Conservation (phyloP, 2,888 invertebrate genomes). For the Anthrax anthrax region DNA sequence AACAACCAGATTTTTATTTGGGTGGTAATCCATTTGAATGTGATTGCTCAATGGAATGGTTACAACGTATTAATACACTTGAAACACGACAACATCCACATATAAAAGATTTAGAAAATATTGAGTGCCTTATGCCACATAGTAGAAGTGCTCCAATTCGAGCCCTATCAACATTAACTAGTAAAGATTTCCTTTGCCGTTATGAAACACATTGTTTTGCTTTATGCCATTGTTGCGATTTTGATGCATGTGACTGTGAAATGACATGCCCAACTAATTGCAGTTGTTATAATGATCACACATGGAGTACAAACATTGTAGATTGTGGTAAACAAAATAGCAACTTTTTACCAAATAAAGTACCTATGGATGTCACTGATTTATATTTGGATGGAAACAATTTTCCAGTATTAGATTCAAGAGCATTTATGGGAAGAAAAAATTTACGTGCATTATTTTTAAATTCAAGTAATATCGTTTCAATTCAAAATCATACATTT, state of each 20-base stretch:
- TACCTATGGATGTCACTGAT: slow-evolving; percentile 91
- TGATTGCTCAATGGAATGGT: slow-evolving; percentile 92
- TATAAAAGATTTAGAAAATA: slow-evolving; percentile 77
- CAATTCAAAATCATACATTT: slow-evolving; percentile 81
- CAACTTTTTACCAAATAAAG: slow-evolving; percentile 46
- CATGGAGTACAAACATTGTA: slow-evolving; percentile 85
- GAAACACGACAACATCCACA: slow-evolving; percentile 72
- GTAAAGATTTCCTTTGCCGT: slow-evolving; percentile 78
- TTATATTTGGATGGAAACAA: slow-evolving; percentile 85
- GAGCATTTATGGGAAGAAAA: slow-evolving; percentile 80
- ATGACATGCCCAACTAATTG: slow-evolving; percentile 92
- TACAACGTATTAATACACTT: slow-evolving; percentile 77
- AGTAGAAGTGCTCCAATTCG: slow-evolving; percentile 67
- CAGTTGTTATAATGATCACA: slow-evolving; percentile 86
- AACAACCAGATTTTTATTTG: slow-evolving; percentile 74
- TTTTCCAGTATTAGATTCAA: slow-evolving; percentile 66
- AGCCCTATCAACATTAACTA: slow-evolving; percentile 58
- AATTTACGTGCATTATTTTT: slow-evolving; percentile 75
- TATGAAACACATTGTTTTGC: slow-evolving; percentile 91
- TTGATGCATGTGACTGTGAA: slow-evolving; percentile 92
- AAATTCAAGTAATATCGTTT: slow-evolving; percentile 70
- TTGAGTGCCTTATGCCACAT: slow-evolving; percentile 76
- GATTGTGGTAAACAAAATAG: slow-evolving; percentile 59
- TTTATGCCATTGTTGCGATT: slow-evolving; percentile 90
- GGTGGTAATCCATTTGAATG: slow-evolving; percentile 90